Percentiles rank a stretch among this genome's conserved stretches.
phyloP scores from a whole-genome alignment of 1,140 invertebrate species.

The Philotrypesis tridentata region DNA sequence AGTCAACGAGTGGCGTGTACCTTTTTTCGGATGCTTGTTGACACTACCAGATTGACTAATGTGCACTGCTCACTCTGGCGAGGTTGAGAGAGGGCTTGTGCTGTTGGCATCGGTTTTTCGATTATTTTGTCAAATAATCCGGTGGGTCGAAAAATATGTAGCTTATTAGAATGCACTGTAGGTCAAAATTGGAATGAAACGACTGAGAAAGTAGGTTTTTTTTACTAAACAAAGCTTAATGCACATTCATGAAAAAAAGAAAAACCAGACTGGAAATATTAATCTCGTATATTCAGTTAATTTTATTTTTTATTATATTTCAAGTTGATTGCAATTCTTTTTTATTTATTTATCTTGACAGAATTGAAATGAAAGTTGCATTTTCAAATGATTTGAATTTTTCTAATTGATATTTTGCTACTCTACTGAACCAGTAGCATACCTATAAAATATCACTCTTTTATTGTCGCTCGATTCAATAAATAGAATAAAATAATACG shows the following conservation, averaged over 20 bases:
- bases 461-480: too few species aligned
- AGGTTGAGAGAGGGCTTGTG: neutral
- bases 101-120: too few species aligned
- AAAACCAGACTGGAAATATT: neutral
- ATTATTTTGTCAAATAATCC: too few species aligned
- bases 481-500: too few species aligned
- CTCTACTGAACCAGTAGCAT: neutral
- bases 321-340: neutral
- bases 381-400: neutral
- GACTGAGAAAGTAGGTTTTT: too few species aligned
- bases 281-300: neutral
- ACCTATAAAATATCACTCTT: too few species aligned
- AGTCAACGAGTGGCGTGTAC: neutral
- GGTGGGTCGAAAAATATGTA: too few species aligned
- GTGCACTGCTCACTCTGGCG: neutral
- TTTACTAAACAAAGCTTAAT: neutral
- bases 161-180: too few species aligned
- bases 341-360: neutral
- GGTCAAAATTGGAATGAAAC: too few species aligned
- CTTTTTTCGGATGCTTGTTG: neutral
- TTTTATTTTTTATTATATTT: neutral
- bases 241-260: neutral
- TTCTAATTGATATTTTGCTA: neutral
- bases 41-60: conserved; percentile 14
- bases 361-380: neutral